Percentiles rank a stretch among this genome's conserved stretches.
Conservation (phyloP, 23 tunicate species). For the Clavelina lepadiformis region DNA sequence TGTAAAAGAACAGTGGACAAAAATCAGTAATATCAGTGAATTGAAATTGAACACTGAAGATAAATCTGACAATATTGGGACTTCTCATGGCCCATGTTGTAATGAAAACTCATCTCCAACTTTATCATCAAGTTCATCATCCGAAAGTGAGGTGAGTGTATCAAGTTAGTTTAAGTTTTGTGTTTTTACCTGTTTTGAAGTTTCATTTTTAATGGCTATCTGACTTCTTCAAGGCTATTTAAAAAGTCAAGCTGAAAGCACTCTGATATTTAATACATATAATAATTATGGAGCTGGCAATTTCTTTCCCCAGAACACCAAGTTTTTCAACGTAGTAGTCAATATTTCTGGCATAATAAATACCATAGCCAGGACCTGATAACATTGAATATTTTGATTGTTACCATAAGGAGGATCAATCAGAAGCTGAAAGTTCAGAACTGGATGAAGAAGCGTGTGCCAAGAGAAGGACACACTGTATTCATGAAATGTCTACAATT, state of each 20-base stretch:
- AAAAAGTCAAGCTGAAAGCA: too few species aligned
- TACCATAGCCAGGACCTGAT: neutral
- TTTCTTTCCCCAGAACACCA: too few species aligned
- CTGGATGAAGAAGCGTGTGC: slow-evolving; percentile 75
- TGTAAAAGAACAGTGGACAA: slow-evolving; percentile 5
- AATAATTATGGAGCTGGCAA: too few species aligned
- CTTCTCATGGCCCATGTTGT: neutral
- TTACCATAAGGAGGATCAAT: slow-evolving; percentile 57
- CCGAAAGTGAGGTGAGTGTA: slow-evolving; percentile 38
- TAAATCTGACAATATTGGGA: neutral
- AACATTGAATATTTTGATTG: neutral
- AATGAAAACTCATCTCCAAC: slow-evolving; percentile 27
- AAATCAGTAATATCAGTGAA: neutral
- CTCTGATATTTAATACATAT: too few species aligned
- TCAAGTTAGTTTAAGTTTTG: neutral
- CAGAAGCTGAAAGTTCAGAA: slow-evolving; percentile 87
- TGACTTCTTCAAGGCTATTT: too few species aligned
- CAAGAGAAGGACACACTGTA: slow-evolving; percentile 47
- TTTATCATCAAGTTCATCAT: slow-evolving; percentile 17
- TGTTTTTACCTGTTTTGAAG: neutral
- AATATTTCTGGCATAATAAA: neutral
- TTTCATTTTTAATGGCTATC: too few species aligned
- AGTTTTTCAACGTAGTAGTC: too few species aligned
- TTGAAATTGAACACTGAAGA: slow-evolving; percentile 1
- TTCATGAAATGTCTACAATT: slow-evolving; percentile 60